These are phyloP conservation scores for Thereva nobilitata DNA, from an alignment of 2,888 invertebrate species.

Conservation along the genomic window DNA sequence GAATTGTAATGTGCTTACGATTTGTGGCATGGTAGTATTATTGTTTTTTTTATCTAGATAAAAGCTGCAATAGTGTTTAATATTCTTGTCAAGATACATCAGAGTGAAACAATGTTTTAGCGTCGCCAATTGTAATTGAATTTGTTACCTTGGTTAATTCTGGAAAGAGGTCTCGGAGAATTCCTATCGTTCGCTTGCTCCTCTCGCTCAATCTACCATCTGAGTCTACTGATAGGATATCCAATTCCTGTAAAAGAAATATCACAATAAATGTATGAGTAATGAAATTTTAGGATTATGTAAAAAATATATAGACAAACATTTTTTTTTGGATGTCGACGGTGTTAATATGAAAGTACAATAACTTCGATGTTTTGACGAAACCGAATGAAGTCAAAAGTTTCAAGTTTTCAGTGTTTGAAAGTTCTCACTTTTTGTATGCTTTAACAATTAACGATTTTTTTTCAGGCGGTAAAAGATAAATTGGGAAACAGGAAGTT, in stretches of 20 bases:
- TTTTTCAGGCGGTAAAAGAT: no score
- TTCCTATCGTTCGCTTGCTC: slow-evolving; percentile 77
- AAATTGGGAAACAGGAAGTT: no score
- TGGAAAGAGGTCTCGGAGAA: slow-evolving; percentile 74
- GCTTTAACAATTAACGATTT: no score
- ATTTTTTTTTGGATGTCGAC: no score
- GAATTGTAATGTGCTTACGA: not conserved
- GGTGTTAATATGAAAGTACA: no score
- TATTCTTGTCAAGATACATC: slow-evolving; percentile 14
- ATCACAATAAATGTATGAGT: no score
- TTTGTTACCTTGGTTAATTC: slow-evolving; percentile 71
- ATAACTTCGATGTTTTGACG: no score
- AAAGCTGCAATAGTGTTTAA: slow-evolving; percentile 19
- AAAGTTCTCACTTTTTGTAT: no score
- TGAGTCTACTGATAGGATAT: slow-evolving; percentile 69
- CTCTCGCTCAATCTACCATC: slow-evolving; percentile 69
- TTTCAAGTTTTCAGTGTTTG: no score
- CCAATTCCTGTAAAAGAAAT: slow-evolving; percentile 64
- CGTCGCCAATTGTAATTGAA: slow-evolving; percentile 5
- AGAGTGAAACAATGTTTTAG: not conserved
- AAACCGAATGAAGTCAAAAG: no score
- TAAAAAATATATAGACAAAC: no score
- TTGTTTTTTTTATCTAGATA: slow-evolving; percentile 13
- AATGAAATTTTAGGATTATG: no score
- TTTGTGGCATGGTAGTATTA: not conserved